Conservation (phyloP, 2,888 invertebrate genomes). For the Ecdyonurus torrentis region DNA sequence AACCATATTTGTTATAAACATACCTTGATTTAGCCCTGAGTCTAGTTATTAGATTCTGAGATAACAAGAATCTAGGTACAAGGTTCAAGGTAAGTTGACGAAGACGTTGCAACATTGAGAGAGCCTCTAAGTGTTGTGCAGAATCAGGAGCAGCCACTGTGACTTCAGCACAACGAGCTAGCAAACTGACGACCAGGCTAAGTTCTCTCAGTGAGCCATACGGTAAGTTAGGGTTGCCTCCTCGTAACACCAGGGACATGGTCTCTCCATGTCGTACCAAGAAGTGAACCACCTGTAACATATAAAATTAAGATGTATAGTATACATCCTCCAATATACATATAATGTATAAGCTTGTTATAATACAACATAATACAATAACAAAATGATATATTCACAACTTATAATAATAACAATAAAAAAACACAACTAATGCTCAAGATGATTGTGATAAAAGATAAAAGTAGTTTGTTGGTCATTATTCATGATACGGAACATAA, state of each 20-base stretch:
- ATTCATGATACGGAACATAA: too few species aligned
- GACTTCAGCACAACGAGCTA: not conserved
- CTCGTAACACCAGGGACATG: conserved; percentile 58
- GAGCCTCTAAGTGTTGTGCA: not conserved
- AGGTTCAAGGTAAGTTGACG: conserved; percentile 59
- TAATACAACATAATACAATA: too few species aligned
- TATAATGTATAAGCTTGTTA: too few species aligned
- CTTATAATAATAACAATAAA: too few species aligned
- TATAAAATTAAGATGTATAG: too few species aligned
- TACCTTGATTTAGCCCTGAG: not conserved
- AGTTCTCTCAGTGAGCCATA: conserved; percentile 48
- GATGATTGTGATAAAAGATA: too few species aligned
- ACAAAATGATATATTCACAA: too few species aligned
- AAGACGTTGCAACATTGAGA: conserved; percentile 33
- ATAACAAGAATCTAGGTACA: conserved; percentile 42
- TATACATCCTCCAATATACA: too few species aligned
- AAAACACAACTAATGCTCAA: too few species aligned
- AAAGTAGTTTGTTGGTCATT: too few species aligned
- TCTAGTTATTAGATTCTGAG: not conserved
- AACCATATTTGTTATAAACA: too few species aligned
- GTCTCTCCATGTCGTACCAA: conserved; percentile 67
- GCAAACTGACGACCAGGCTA: not conserved
- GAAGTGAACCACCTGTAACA: conserved; percentile 51
- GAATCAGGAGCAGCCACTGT: not conserved
- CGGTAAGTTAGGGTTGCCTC: conserved; percentile 46